Conservation (phyloP, 2,113 vertebrate genomes). For the Bos javanicus region DNA sequence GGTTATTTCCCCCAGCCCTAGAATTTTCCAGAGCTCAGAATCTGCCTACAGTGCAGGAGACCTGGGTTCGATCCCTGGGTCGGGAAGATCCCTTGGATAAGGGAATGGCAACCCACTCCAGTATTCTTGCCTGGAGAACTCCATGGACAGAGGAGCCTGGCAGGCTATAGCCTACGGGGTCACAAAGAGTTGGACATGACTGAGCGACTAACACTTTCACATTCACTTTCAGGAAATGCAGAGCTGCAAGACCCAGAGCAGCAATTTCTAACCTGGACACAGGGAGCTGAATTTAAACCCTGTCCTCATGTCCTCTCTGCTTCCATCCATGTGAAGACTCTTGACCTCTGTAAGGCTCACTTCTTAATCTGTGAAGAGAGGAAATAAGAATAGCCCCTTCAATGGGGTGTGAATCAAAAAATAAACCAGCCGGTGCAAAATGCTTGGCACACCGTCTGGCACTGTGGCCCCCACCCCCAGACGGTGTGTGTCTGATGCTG, state of each 20-base stretch:
- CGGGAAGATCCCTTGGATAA: neutral
- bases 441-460: rapidly evolving
- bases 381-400: neutral
- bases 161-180: neutral
- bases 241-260: neutral
- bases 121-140: neutral
- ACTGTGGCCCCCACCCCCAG: rapidly evolving
- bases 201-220: neutral
- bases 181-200: neutral
- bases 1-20: rapidly evolving
- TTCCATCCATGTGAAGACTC: neutral
- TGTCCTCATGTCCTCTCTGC: rapidly evolving
- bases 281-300: neutral
- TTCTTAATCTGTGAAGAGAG: neutral
- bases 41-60: neutral
- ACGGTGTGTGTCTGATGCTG: rapidly evolving
- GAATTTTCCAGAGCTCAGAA: neutral
- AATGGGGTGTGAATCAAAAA: neutral
- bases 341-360: neutral
- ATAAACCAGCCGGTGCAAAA: neutral
- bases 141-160: neutral
- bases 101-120: neutral
- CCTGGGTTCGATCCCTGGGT: neutral
- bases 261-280: rapidly evolving
- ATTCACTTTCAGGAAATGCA: neutral